Evolutionary conservation across 2,797 vertebrate genomes (phyloP).

Genomic region (Loriculus beryllinus): DNA sequence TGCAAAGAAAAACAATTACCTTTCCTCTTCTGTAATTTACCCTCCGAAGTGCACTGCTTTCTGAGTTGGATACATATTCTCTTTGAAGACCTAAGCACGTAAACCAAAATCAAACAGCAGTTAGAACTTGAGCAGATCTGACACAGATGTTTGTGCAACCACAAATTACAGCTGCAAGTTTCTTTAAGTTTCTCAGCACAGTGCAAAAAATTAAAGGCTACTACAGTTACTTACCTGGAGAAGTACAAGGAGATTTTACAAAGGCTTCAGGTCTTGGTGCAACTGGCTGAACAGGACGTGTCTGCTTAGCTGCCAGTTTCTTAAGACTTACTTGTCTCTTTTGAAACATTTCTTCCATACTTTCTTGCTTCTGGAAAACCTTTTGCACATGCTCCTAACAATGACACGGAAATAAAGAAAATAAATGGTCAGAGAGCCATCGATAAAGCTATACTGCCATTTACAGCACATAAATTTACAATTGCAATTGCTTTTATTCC

Average conservation of each 20-base stretch:
- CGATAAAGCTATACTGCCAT: neutral
- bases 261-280: conserved; percentile 93
- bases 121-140: neutral
- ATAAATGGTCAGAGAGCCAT: neutral
- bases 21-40: conserved; percentile 83
- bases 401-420: neutral
- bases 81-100: conserved; percentile 68
- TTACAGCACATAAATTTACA: neutral
- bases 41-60: conserved; percentile 68
- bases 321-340: conserved; percentile 92
- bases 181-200: neutral
- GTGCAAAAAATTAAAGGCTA: neutral
- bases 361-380: conserved; percentile 91
- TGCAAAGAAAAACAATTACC: conserved; percentile 24
- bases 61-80: conserved; percentile 71
- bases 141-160: neutral
- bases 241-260: conserved; percentile 87
- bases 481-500: neutral
- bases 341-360: conserved; percentile 96
- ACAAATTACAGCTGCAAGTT: neutral
- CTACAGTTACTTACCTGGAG: conserved; percentile 76
- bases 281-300: conserved; percentile 92
- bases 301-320: conserved; percentile 96
- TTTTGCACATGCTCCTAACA: conserved; percentile 89
- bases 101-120: neutral